Percentiles rank a stretch among this genome's conserved stretches.
phyloP scores from a whole-genome alignment of 2,113 vertebrate species.

The Vicugna pacos region DNA sequence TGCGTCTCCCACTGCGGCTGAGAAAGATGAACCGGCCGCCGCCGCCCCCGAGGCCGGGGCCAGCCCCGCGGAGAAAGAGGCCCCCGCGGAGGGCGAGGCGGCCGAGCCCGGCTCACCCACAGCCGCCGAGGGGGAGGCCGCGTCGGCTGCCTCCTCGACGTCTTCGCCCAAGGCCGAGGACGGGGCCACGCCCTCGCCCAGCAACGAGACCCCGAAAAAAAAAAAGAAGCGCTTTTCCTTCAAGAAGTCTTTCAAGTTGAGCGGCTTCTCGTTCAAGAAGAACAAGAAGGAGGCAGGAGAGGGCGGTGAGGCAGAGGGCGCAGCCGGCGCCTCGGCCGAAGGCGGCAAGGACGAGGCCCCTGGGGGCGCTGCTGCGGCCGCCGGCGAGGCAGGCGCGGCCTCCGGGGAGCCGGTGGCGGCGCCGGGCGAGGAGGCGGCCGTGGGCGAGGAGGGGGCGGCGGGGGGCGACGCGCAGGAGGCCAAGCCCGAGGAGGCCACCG shows the following conservation, averaged over 20 bases:
- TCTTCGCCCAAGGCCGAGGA: constrained; percentile 88
- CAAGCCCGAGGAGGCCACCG: constrained; percentile 77
- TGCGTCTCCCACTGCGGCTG: constrained; percentile 70
- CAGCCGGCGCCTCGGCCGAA: constrained; percentile 65
- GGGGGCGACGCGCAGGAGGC: constrained; percentile 86
- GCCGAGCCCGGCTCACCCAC: constrained; percentile 89
- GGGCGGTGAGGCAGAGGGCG: constrained; percentile 89
- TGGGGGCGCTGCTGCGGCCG: constrained; percentile 83
- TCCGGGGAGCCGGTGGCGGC: constrained; percentile 81
- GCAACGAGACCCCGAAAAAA: constrained; percentile 96
- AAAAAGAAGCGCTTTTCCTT: constrained; percentile 99
- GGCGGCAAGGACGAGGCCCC: constrained; percentile 85
- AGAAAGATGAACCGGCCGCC: constrained; percentile 83
- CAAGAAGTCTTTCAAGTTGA: constrained; percentile 98
- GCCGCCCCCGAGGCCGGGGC: constrained; percentile 89
- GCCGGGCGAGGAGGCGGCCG: constrained; percentile 85
- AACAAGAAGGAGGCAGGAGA: constrained; percentile 95
- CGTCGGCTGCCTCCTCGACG: constrained; percentile 80
- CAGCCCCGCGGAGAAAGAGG: constrained; percentile 82
- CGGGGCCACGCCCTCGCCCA: constrained; percentile 90
- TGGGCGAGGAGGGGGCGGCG: constrained; percentile 85
- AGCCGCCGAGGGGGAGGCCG: constrained; percentile 89
- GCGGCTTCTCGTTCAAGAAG: constrained; percentile 98
- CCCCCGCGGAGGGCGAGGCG: constrained; percentile 85
- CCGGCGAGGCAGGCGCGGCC: constrained; percentile 82